phyloP scores from a whole-genome alignment of 2,888 invertebrate species.

The Linnaemya tessellans region DNA sequence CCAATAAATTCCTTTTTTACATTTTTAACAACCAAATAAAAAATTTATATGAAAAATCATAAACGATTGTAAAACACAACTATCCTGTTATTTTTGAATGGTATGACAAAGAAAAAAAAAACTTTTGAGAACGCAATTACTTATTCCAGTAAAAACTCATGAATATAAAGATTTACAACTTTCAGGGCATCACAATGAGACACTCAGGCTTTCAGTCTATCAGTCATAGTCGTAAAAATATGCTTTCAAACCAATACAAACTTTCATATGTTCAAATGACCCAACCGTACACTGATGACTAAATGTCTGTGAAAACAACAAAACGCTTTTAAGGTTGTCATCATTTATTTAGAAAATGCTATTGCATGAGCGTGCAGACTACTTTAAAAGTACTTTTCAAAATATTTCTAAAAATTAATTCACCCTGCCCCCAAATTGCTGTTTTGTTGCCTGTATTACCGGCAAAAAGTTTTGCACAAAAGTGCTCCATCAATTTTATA shows the following conservation, averaged over 20 bases:
- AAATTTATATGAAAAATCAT: slow-evolving; percentile 54
- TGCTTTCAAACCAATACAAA: background rate
- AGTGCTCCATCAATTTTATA: slow-evolving; percentile 56
- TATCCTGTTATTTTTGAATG: slow-evolving; percentile 24
- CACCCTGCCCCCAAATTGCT: slow-evolving; percentile 4
- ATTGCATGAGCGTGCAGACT: slow-evolving; percentile 12
- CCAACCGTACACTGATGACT: slow-evolving; percentile 64
- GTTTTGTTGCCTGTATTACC: slow-evolving; percentile 1
- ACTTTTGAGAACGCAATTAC: slow-evolving; percentile 46
- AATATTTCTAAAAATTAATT: slow-evolving; percentile 37
- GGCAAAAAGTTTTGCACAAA: slow-evolving; percentile 51
- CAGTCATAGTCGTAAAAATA: background rate
- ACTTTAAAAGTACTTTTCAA: slow-evolving; percentile 57
- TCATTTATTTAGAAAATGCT: slow-evolving; percentile 73
- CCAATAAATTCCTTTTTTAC: slow-evolving; percentile 17
- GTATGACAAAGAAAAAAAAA: background rate
- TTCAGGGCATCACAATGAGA: slow-evolving; percentile 5
- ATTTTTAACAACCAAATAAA: slow-evolving; percentile 40
- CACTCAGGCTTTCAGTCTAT: slow-evolving; percentile 19
- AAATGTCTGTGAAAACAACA: slow-evolving; percentile 72
- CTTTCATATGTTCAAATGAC: slow-evolving; percentile 30
- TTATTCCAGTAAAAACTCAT: slow-evolving; percentile 21
- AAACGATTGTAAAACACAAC: slow-evolving; percentile 41
- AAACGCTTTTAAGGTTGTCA: slow-evolving; percentile 74
- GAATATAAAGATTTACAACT: slow-evolving; percentile 44